Evolutionary conservation across 1,140 invertebrate species (phyloP), one percentile per base, ranked within the genome.

Genomic region (Diachasma alloeum): DNA sequence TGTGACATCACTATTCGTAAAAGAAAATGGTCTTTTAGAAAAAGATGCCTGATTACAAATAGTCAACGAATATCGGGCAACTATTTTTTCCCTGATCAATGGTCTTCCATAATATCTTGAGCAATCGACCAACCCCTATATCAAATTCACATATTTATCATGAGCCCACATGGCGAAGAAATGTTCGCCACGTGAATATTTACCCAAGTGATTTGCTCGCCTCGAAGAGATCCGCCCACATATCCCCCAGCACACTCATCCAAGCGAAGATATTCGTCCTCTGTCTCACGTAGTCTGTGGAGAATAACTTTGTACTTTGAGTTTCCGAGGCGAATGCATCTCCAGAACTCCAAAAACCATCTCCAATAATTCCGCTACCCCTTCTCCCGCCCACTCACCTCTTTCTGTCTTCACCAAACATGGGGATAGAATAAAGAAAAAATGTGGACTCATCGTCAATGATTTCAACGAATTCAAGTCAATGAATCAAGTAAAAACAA

Each of bases 121-220:
- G 11, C 59, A 63, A 63, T 63, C 59, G 26, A 26, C 6, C 22
- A 19, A 56, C 46, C 31, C 24, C 44, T 17, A 56, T 24, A 56
- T 17, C 46, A 17, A 36, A 17, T 46, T 13, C 37, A 48, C 19
- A 22, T 71, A 44, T 26, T 81, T 77, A 81, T 37, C 78, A 78
- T 82, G 78, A 80, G 80, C 86, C 87, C 85, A 87, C 87, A 88
- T 87, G 85, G 77, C 82, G 79, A 84, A 86, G 80, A 78, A 84
- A 83, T 82, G 84, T 81, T 80, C 81, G 80, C 59, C 78, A 87
- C 80, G 84, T 87, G 85, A 88, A 87, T 88, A 88, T 89, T 88
- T 89, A 85, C 84, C 81, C 84, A 87, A 88, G 86, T 88, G 87
- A 89, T 89, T 87, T 15, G 86, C 86, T 86, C 83, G 84, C 81